Evolutionary conservation across 2,113 vertebrate genomes (phyloP), one percentile per base, ranked within the genome.

Genomic region (Archilochus colubris): DNA sequence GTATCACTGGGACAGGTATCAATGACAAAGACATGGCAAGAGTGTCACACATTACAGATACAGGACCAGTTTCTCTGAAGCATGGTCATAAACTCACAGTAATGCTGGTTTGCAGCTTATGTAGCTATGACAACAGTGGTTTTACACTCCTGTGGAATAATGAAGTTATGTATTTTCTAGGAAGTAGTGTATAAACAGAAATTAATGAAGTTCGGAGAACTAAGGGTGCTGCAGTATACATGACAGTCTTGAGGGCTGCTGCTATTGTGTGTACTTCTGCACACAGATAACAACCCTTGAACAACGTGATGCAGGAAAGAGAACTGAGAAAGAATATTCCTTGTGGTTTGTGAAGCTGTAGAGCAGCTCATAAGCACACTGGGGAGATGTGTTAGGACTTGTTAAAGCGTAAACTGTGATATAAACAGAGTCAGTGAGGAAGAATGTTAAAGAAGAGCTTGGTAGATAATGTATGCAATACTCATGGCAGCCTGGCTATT

Each of bases 281-380:
- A 75, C 22, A 25, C 8, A 58, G 50, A 3, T 36, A 79, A 8
- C 36, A 77, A 17, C 9, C 17, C 14, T 46, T 36, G n/a, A 88
- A 54, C 3, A 62, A 44, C 13, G 6, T 2, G 4, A 4, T 2
- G 3, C 5, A 5, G 12, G 21, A n/a, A 62, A 31, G 46, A 58
- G 33, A 82, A 38, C 3, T 16, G 22, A 33, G 18, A 61, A 69
- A 21, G 14, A 51, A 7, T 19, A 28, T 67, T 76, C 11, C 6
- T 57, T 61, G 9, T 53, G 44, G 38, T 75, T 80, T 84, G 10
- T 57, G 53, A 79, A 92, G 48, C 57, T 48, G 14, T 46, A 50
- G 20, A 72, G 13, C 6, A 68, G 30, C 28, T 25, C 17, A 16
- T 51, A 40, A 84, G 20, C 28, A 50, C 1, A 4, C 48, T 70